A percentile compares a stretch with the other conserved stretches of the same genome.
Evolutionary conservation across 1,140 invertebrate species (phyloP).

Genomic region (Doryteuthis pealeii): DNA sequence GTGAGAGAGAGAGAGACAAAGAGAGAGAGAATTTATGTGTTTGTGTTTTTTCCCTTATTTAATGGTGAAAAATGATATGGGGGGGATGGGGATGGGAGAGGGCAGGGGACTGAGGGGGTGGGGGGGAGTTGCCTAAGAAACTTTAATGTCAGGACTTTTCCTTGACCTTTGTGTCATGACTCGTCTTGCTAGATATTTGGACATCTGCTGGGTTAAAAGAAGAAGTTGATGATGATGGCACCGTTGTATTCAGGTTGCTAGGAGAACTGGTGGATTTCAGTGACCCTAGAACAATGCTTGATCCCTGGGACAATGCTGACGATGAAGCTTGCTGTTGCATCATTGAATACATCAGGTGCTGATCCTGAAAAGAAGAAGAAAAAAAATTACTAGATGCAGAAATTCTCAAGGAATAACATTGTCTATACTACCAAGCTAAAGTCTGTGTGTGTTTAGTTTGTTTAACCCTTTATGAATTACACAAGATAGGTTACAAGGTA

Average conservation of each 20-base stretch:
- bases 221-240: background rate
- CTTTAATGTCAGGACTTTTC: constrained; percentile 5
- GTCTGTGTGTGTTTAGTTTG: background rate
- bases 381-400: background rate
- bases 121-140: background rate
- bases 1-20: too few relatives aligned
- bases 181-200: background rate
- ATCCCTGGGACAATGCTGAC: background rate
- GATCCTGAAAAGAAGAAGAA: background rate
- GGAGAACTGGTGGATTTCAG: background rate
- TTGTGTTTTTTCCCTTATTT: too few relatives aligned
- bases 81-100: too few relatives aligned
- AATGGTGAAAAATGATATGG: too few relatives aligned
- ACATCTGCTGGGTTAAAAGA: background rate
- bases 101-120: too few relatives aligned
- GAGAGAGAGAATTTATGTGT: too few relatives aligned
- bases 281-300: background rate
- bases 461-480: background rate
- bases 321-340: background rate
- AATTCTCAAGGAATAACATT: background rate
- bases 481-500: too few relatives aligned
- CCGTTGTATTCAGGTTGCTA: background rate
- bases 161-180: constrained; percentile 5
- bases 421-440: background rate
- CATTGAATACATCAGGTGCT: background rate